These are phyloP conservation scores for Psophia crepitans DNA, from an alignment of 2,113 vertebrate genomes.

Conservation along the genomic window DNA sequence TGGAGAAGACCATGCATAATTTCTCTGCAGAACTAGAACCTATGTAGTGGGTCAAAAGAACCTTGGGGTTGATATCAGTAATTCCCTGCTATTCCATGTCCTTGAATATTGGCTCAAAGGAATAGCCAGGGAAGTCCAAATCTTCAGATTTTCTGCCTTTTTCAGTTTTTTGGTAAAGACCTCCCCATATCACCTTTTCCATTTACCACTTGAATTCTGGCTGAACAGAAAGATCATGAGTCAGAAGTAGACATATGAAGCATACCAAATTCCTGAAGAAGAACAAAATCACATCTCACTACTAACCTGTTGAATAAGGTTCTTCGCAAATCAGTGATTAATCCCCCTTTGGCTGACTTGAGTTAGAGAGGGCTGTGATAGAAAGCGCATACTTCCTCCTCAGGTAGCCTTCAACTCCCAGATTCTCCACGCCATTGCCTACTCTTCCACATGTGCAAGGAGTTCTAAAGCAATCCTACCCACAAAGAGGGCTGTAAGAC, in stretches of 20 bases:
- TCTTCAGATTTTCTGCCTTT: background rate
- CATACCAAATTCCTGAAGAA: background rate
- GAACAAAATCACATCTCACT: background rate
- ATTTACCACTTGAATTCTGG: background rate
- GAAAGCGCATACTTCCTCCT: background rate
- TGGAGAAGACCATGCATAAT: rapidly evolving
- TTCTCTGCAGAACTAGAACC: background rate
- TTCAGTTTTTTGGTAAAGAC: background rate
- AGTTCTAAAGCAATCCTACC: background rate
- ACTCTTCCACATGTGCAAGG: background rate
- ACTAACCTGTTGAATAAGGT: background rate
- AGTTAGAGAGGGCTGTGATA: background rate
- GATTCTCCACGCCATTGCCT: background rate
- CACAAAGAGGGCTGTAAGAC: background rate
- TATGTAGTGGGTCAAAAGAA: background rate
- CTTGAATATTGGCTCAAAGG: background rate
- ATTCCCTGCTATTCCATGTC: background rate
- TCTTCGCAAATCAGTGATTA: background rate
- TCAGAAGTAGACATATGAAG: background rate
- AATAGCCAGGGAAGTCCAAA: background rate
- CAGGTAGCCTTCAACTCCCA: background rate
- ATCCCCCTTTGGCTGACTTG: background rate
- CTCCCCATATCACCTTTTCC: background rate
- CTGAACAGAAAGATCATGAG: background rate
- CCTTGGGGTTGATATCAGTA: background rate